Evolutionary conservation across 35 echinoderm and acorn worm species (phyloP).

Genomic region (Ophioderma brevispina): DNA sequence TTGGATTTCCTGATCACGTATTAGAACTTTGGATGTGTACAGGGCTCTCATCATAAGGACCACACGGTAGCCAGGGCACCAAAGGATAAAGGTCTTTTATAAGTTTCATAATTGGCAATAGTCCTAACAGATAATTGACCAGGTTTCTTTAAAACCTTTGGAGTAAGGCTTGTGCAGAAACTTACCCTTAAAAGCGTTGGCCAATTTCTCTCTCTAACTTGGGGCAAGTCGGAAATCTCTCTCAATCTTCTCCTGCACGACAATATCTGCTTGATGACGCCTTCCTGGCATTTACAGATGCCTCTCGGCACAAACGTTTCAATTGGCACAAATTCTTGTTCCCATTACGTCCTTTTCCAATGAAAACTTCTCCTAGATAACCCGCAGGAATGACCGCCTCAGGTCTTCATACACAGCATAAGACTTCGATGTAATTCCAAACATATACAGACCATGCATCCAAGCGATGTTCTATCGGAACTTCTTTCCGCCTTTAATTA

Average conservation of each 20-base stretch:
- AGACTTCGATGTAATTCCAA: conserved; percentile 50
- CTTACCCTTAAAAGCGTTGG: conserved; percentile 7
- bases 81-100: too few species aligned
- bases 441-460: conserved; percentile 46
- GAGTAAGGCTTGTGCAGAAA: conserved; percentile 49
- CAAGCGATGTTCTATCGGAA: not conserved
- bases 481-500: conserved; percentile 32
- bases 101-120: too few species aligned
- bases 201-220: conserved; percentile 49
- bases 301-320: conserved; percentile 12
- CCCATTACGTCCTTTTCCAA: not conserved
- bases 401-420: conserved; percentile 64
- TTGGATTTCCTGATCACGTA: too few species aligned
- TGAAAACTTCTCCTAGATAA: conserved; percentile 44
- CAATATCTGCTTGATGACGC: conserved; percentile 28
- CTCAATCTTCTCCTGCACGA: too few species aligned
- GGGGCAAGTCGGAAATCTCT: conserved; percentile 19
- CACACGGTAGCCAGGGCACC: too few species aligned
- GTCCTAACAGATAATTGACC: too few species aligned
- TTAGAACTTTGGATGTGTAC: too few species aligned
- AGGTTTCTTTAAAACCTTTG: too few species aligned
- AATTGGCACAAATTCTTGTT: not conserved
- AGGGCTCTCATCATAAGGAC: too few species aligned
- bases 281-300: not conserved
- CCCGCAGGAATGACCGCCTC: conserved; percentile 23